phyloP scores from a whole-genome alignment of 2,113 vertebrate species.

The Lepus timidus region DNA sequence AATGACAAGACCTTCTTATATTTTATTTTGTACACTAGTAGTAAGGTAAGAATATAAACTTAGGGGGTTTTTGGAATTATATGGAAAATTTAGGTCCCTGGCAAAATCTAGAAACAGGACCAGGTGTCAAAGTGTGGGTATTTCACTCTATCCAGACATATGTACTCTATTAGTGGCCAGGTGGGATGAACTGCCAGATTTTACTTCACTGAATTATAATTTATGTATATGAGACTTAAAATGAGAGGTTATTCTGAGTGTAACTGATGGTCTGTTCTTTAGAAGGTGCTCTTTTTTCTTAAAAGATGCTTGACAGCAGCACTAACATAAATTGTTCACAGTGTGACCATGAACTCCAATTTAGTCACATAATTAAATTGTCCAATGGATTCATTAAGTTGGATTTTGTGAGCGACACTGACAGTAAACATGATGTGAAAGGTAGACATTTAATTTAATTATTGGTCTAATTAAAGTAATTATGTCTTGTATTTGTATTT shows the following conservation, averaged over 20 bases:
- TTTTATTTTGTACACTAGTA: slow-evolving; percentile 37
- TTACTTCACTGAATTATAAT: slow-evolving; percentile 20
- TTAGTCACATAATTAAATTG: slow-evolving; percentile 53
- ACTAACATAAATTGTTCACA: slow-evolving; percentile 30
- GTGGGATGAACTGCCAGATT: not conserved
- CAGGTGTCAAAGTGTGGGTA: not conserved
- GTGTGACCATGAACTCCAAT: not conserved
- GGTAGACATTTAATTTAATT: slow-evolving; percentile 25
- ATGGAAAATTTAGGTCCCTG: slow-evolving; percentile 45
- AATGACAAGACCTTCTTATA: slow-evolving; percentile 6
- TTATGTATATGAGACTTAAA: not conserved
- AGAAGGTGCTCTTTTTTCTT: not conserved
- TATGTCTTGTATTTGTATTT: slow-evolving; percentile 63
- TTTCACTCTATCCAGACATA: not conserved
- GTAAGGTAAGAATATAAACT: slow-evolving; percentile 48
- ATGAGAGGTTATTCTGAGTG: slow-evolving; percentile 30
- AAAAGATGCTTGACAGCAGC: slow-evolving; percentile 19
- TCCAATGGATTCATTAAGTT: slow-evolving; percentile 52
- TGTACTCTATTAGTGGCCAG: not conserved
- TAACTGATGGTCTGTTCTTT: not conserved
- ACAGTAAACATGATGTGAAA: slow-evolving; percentile 30
- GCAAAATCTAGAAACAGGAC: slow-evolving; percentile 37
- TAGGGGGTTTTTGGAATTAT: slow-evolving; percentile 8
- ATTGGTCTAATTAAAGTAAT: slow-evolving; percentile 63
- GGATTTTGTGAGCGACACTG: slow-evolving; percentile 13